A percentile compares a stretch with the other conserved stretches of the same genome.
Conservation (phyloP, 2,113 vertebrate species). For the Microtus richardsoni region DNA sequence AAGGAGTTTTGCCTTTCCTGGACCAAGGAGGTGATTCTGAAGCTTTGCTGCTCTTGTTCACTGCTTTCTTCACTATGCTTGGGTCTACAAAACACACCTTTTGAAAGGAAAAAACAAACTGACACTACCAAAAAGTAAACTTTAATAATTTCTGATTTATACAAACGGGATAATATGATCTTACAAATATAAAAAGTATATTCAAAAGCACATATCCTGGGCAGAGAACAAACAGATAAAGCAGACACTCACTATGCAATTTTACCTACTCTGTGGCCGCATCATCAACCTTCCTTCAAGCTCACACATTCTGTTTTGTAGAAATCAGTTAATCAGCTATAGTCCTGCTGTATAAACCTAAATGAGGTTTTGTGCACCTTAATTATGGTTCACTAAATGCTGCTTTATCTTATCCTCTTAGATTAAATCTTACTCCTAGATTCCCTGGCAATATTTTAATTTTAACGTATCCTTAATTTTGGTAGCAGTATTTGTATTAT, state of each 20-base stretch:
- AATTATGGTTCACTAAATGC: background rate
- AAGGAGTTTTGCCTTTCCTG: background rate
- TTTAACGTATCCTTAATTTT: conserved; percentile 18
- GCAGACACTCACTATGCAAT: background rate
- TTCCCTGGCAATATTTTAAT: conserved; percentile 19
- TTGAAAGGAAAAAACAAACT: background rate
- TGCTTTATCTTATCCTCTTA: background rate
- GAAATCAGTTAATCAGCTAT: background rate
- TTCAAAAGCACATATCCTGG: background rate
- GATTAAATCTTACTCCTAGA: conserved; percentile 21
- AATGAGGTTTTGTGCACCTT: background rate
- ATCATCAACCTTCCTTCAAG: background rate
- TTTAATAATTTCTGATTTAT: conserved; percentile 25
- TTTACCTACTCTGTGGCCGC: background rate
- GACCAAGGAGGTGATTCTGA: background rate
- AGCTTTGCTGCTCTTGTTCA: background rate
- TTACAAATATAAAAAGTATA: background rate
- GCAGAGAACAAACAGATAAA: background rate
- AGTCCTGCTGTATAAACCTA: background rate
- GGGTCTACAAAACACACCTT: conserved; percentile 15
- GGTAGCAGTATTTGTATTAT: background rate
- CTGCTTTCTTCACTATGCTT: background rate
- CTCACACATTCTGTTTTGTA: background rate
- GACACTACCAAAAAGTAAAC: conserved; percentile 13
- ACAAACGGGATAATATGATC: background rate